These are phyloP conservation scores for Callosobruchus maculatus DNA, from an alignment of 2,888 invertebrate species.

Conservation along the genomic window DNA sequence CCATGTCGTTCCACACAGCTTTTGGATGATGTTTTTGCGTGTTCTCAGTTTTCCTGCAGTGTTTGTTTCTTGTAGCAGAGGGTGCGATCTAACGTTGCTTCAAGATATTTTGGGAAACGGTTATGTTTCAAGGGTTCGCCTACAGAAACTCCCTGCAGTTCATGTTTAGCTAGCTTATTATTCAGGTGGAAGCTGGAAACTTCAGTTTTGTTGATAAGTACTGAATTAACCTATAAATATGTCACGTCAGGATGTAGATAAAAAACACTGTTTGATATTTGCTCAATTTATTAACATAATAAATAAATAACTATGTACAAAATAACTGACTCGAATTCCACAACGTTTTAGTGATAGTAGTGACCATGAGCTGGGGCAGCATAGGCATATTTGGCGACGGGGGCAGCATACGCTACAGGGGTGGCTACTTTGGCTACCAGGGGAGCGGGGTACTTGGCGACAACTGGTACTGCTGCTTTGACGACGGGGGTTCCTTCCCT, in stretches of 20 bases:
- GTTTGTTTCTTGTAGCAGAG: no score
- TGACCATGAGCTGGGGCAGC: conserved; percentile 13
- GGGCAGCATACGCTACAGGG: conserved; percentile 6
- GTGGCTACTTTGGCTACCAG: conserved; percentile 23
- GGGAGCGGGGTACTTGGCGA: conserved; percentile 16
- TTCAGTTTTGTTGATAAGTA: no score
- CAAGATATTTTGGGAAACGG: no score
- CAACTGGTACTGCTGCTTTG: conserved; percentile 5
- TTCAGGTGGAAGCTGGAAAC: no score
- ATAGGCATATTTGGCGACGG: conserved; percentile 4
- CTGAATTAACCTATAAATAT: no score
- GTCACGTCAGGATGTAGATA: neutral
- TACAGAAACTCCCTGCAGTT: no score
- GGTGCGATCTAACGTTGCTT: no score
- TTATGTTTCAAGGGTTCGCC: no score
- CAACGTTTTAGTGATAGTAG: neutral
- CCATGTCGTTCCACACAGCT: no score
- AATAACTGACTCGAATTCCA: neutral
- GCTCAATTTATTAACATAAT: neutral
- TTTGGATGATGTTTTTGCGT: no score
- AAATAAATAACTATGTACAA: neutral
- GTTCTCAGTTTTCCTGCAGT: no score
- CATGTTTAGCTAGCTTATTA: no score
- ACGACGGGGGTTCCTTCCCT: conserved; percentile 33
- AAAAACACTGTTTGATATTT: neutral